Conservation (phyloP, 2,888 invertebrate genomes). For the Hypena proboscidalis region DNA sequence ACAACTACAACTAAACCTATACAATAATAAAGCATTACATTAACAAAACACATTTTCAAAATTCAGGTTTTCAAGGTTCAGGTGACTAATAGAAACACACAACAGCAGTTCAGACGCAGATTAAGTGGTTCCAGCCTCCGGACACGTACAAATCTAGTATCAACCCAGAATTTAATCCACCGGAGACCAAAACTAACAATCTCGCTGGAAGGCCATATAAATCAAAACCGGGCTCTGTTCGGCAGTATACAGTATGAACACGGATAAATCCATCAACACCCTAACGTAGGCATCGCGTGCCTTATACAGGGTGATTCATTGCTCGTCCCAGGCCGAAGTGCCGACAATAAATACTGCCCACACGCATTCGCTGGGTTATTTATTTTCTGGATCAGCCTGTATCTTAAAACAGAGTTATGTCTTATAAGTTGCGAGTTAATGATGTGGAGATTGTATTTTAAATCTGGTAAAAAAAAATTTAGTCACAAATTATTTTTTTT, state of each 20-base stretch:
- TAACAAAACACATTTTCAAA: too few relatives aligned
- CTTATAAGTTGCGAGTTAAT: conserved; percentile 1
- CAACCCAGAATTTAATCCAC: not conserved
- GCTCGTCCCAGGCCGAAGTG: conserved; percentile 44
- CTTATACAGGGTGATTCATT: conserved; percentile 57
- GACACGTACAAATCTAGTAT: too few relatives aligned
- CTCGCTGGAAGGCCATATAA: conserved; percentile 18
- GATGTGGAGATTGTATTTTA: not conserved
- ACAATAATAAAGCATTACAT: too few relatives aligned
- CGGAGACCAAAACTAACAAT: conserved; percentile 9
- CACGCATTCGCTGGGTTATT: conserved; percentile 52
- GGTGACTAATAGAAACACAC: too few relatives aligned
- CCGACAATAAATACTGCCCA: conserved; percentile 59
- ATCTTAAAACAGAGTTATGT: conserved; percentile 54
- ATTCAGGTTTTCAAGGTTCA: too few relatives aligned
- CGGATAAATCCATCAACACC: conserved; percentile 50
- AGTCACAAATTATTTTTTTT: too few relatives aligned
- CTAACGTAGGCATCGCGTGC: conserved; percentile 50
- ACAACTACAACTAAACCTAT: too few relatives aligned
- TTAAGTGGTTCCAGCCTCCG: too few relatives aligned
- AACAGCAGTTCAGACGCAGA: too few relatives aligned
- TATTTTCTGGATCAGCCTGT: conserved; percentile 54
- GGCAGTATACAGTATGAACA: conserved; percentile 27
- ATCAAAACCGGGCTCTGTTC: conserved; percentile 36
- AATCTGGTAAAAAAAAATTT: not conserved